A percentile compares a stretch with the other conserved stretches of the same genome.
Conservation (phyloP, 1,140 invertebrate genomes). For the Drosophila tani region DNA sequence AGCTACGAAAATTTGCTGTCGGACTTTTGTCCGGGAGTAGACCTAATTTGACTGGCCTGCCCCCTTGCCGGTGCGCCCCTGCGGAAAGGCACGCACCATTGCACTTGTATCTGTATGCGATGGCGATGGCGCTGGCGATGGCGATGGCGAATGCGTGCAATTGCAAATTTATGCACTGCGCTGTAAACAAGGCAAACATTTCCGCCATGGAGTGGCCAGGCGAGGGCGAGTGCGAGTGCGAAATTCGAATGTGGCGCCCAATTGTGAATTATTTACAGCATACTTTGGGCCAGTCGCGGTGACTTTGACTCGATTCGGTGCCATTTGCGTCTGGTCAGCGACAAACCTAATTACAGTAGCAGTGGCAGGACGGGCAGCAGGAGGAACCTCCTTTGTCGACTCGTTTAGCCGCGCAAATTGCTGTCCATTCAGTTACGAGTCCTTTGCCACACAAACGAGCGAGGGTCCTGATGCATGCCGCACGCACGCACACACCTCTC, state of each 20-base stretch:
- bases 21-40: constrained; percentile 59
- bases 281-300: constrained; percentile 54
- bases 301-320: constrained; percentile 43
- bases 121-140: constrained; percentile 21
- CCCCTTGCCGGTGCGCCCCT: neutral
- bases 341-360: constrained; percentile 80
- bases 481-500: constrained; percentile 26
- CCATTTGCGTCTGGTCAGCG: constrained; percentile 50
- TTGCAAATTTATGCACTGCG: constrained; percentile 82
- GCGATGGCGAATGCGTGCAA: constrained; percentile 58
- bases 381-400: constrained; percentile 60
- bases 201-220: constrained; percentile 35
- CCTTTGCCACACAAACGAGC: constrained; percentile 36
- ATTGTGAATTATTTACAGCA: constrained; percentile 80
- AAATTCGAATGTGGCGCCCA: constrained; percentile 61
- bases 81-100: constrained; percentile 60
- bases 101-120: constrained; percentile 31
- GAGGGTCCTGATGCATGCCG: constrained; percentile 14
- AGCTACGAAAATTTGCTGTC: constrained; percentile 78
- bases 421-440: constrained; percentile 73
- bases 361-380: constrained; percentile 22
- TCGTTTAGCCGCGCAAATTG: constrained; percentile 80
- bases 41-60: constrained; percentile 46
- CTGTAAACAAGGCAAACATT: constrained; percentile 82
- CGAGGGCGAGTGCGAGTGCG: constrained; percentile 20